Conservation (phyloP, 2,888 invertebrate species). For the Drosophila subsilvestris region DNA sequence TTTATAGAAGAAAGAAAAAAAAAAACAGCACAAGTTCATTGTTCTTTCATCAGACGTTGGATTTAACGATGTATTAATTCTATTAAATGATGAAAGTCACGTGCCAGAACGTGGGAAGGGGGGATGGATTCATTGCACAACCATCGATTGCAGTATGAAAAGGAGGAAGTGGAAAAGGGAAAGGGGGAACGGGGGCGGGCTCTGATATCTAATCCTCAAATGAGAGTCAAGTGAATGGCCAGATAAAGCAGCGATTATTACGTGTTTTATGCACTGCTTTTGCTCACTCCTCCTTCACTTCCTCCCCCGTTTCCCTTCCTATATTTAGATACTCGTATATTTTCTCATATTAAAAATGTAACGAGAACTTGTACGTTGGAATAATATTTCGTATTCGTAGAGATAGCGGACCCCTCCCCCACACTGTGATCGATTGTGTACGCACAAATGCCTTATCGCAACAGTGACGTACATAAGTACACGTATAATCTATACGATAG, state of each 20-base stretch:
- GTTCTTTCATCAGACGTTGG: not conserved
- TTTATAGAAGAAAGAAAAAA: not conserved
- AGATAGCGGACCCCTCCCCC: not conserved
- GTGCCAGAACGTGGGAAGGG: not conserved
- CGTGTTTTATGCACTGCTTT: conserved; percentile 30
- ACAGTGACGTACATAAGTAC: not conserved
- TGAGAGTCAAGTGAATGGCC: conserved; percentile 24
- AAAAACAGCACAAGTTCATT: not conserved
- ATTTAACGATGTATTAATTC: not conserved
- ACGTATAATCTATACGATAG: not conserved
- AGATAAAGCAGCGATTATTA: conserved; percentile 42
- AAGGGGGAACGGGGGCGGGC: not conserved
- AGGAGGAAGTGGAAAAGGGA: not conserved
- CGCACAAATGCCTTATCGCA: not conserved
- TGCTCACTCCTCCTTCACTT: not conserved
- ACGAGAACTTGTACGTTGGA: not conserved
- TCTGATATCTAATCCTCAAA: conserved; percentile 31
- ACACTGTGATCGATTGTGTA: not conserved
- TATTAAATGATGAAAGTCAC: not conserved
- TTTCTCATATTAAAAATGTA: not conserved
- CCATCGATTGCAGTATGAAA: not conserved
- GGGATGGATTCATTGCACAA: not conserved
- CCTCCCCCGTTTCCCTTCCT: not conserved
- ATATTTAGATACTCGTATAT: not conserved
- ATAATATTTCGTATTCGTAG: not conserved